A percentile compares a stretch with the other conserved stretches of the same genome.
phyloP scores from a whole-genome alignment of 2,113 vertebrate species.

The Otus sunia region DNA sequence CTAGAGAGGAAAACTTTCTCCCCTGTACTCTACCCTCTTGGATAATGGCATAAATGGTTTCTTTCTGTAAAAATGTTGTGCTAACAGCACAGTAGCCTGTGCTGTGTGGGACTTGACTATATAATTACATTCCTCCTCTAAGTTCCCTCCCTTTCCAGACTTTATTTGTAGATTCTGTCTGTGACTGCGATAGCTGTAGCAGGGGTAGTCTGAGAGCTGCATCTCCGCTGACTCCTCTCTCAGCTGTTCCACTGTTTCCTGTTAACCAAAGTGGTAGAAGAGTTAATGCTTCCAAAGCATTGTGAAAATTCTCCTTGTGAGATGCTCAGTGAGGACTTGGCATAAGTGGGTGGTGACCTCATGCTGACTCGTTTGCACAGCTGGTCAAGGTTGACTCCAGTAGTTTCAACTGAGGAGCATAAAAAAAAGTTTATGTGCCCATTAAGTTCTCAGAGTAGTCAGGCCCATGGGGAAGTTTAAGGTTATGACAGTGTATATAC shows the following conservation, averaged over 20 bases:
- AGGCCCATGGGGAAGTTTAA: neutral
- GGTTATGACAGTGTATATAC: neutral
- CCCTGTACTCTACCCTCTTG: neutral
- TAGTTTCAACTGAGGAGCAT: neutral
- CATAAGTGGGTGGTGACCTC: neutral
- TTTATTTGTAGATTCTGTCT: neutral
- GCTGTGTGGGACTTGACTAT: neutral
- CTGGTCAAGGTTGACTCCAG: neutral
- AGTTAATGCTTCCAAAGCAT: neutral
- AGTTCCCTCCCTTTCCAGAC: neutral
- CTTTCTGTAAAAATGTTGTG: neutral
- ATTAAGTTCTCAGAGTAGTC: neutral
- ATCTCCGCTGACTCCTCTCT: neutral
- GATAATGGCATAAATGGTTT: neutral
- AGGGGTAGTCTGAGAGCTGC: neutral
- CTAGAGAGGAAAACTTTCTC: slow-evolving; percentile 2
- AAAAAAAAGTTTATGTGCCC: neutral
- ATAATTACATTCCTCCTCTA: neutral
- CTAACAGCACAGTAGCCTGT: neutral
- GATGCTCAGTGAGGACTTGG: neutral
- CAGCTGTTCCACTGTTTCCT: neutral
- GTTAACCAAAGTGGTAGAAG: neutral
- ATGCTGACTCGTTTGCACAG: neutral
- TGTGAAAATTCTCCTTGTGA: neutral
- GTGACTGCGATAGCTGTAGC: neutral